Evolutionary conservation across 1,140 invertebrate species (phyloP), one percentile per base, ranked within the genome.

Genomic region (Branchinecta lynchi): DNA sequence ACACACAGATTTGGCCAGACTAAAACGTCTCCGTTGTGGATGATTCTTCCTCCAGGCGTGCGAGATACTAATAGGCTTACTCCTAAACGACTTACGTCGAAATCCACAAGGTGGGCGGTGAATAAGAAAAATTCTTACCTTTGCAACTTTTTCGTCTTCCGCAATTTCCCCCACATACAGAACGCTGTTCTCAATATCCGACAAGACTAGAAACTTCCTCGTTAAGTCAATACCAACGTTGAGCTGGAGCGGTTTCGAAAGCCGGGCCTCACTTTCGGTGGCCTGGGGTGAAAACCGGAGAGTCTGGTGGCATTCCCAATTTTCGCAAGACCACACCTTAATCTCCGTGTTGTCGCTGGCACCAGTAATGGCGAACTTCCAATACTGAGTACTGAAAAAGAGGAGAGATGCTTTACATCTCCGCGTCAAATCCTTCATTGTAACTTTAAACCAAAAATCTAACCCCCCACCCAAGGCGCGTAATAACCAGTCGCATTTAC

Each of bases 321-420:
- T 83, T 76, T 94, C 89, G 78, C 94, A 97, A 8, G 89, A 91
- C 92, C 93, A 96, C 32, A 97, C 80, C 79, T 95, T 96, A 15
- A 97, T 80, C 75, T 92, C 90, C 0, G 89, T 87, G 79, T 96
- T 96, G 75, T 92, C 86, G 72, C 91, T 86, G 9, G 89, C 87
- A 0, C 92, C 92, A 3, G 93, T 96, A 17, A 98, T 82, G 7
- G 89, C 90, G 81, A 89, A 95, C 76, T 93, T 93, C 94, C 94
- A 98, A 20, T 60, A 60, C 17, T 60, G 32, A 32, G 32, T 32
- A 32, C 32, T 32, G 32, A 32, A 32, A 32, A 5, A 32, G 32
- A 32, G 32, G 32, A 32, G 32, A 32, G 32, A 32, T 32, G 32
- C 32, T 32, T 1, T 32, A 32, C 32, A 32, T 32, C 32, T 32